Evolutionary conservation across 2,888 invertebrate genomes (phyloP), one percentile per base, ranked within the genome.

Genomic region (Heliconius ismenius): DNA sequence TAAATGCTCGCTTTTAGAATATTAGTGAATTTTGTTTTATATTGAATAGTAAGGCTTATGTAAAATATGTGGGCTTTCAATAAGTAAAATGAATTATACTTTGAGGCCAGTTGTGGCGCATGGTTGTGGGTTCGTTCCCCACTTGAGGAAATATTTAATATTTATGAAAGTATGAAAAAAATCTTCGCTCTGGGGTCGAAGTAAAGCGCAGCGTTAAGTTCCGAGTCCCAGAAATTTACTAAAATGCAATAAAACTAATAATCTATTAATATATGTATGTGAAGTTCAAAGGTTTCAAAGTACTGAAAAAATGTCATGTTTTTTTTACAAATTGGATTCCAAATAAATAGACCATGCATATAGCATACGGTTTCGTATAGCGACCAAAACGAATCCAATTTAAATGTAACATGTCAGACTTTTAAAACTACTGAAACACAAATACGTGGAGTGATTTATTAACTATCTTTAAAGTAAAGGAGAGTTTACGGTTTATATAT

Each of bases 371-470:
- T 68, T 76, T 70, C 73, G 60, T 70, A 54, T 63, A 70, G 73
- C 63, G 54, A 64, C 32, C 67, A 76, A 78, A 78, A 74, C 78
- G 69, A 65, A 76, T 76, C 65, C 78, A 78, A 76, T 78, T 78
- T 78, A 76, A 76, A 78, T 69, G 74, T 76, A 49, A 43, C 65
- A 69, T 69, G 75, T 75, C 67, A 62, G 68, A 73, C 73, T 64
- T 74, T 77, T 74, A 9, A 74, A 69, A 64, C 54, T 63, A 64
- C 73, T 63, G 68, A 54, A 77, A 76, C 63, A 69, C 69, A 63
- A 62, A 72, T 60, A 60, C 72, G 60, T 72, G 26, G 13, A 76
- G 24, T 28, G 54, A 54, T 77, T 73, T 75, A 75, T 77, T 69
- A 54, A 28, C 26, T 49, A 49, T 7, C 49, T 49, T 32, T 49